phyloP scores from a whole-genome alignment of 2,797 vertebrate genomes.

The Myotis myotis region DNA sequence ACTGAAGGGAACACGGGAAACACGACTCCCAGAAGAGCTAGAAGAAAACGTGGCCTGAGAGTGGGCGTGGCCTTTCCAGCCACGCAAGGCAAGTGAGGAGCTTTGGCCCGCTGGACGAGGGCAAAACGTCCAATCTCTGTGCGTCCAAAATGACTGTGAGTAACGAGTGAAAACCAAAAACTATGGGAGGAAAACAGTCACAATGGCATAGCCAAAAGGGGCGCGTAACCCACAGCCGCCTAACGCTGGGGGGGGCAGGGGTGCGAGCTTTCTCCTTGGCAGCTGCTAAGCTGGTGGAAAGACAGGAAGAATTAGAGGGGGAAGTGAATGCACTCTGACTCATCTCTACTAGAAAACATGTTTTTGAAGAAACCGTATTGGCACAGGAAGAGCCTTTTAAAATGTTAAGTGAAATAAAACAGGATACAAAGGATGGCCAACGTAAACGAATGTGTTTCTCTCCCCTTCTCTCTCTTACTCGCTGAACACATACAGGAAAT shows the following conservation, averaged over 20 bases:
- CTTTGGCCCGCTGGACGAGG: neutral
- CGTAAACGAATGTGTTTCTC: slow-evolving; percentile 15
- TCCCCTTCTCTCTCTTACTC: neutral
- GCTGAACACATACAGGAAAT: neutral
- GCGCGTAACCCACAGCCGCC: neutral
- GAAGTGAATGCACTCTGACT: slow-evolving; percentile 58
- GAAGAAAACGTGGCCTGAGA: neutral
- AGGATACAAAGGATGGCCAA: neutral
- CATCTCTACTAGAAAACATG: slow-evolving; percentile 63
- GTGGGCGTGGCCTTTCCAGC: neutral
- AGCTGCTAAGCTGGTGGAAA: slow-evolving; percentile 39
- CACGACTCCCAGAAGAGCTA: neutral
- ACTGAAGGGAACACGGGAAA: neutral
- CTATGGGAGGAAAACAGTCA: neutral
- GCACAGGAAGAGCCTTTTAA: slow-evolving; percentile 43
- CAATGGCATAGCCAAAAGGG: neutral
- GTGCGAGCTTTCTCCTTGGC: slow-evolving; percentile 20
- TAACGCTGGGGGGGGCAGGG: neutral
- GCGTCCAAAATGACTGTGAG: neutral
- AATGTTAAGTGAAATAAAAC: slow-evolving; percentile 54
- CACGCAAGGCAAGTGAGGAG: neutral
- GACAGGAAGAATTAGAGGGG: slow-evolving; percentile 57
- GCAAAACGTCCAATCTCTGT: neutral
- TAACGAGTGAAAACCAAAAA: neutral
- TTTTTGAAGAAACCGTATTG: slow-evolving; percentile 65